Percentiles rank a stretch among this genome's conserved stretches.
phyloP scores from a whole-genome alignment of 2,113 vertebrate species.

The Ictalurus punctatus region DNA sequence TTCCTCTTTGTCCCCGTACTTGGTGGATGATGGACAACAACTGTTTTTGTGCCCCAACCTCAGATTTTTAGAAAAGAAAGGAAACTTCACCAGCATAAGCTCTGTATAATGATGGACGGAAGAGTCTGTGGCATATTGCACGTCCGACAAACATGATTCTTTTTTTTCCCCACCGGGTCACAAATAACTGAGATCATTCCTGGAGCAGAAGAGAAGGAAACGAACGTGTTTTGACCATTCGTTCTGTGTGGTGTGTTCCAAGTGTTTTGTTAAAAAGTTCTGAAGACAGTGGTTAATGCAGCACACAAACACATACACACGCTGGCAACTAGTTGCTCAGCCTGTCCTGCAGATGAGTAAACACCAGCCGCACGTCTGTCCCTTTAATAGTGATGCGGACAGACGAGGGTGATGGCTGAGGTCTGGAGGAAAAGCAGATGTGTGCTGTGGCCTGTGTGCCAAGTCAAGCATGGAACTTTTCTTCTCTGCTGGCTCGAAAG shows the following conservation, averaged over 20 bases:
- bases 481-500: constrained; percentile 76
- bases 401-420: constrained; percentile 28
- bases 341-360: constrained; percentile 32
- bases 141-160: constrained; percentile 55
- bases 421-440: constrained; percentile 34
- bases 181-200: constrained; percentile 32
- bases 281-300: constrained; percentile 44
- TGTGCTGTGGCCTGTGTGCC: constrained; percentile 41
- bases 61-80: not conserved
- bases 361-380: constrained; percentile 22
- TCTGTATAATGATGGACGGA: constrained; percentile 67
- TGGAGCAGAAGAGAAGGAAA: constrained; percentile 28
- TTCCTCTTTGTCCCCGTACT: constrained; percentile 61
- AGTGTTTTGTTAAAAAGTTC: constrained; percentile 40
- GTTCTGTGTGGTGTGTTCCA: constrained; percentile 3
- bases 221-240: not conserved
- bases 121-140: constrained; percentile 79
- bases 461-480: constrained; percentile 65
- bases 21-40: constrained; percentile 24
- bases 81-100: constrained; percentile 22
- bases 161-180: constrained; percentile 17
- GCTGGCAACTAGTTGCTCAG: constrained; percentile 39
- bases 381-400: constrained; percentile 22
- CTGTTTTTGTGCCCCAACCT: constrained; percentile 53
- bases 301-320: constrained; percentile 6